A percentile compares a stretch with the other conserved stretches of the same genome.
Evolutionary conservation across 2,888 invertebrate species (phyloP).

Genomic region (Dendrolimus houi): DNA sequence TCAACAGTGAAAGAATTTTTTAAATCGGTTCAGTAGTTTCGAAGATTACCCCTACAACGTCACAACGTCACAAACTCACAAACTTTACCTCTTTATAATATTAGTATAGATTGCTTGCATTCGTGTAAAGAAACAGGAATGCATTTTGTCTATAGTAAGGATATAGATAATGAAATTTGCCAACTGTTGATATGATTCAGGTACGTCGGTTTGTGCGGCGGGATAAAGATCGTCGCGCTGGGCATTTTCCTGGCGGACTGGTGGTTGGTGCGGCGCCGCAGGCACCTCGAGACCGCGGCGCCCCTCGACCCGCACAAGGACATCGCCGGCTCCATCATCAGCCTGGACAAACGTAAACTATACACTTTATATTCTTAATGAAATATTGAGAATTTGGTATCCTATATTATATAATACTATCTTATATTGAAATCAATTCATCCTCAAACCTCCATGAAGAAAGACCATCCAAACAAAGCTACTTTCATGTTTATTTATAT

Average conservation of each 20-base stretch:
- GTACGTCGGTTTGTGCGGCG: slow-evolving; percentile 93
- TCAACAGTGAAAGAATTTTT: no score
- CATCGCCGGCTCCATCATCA: slow-evolving; percentile 86
- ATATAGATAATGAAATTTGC: no score
- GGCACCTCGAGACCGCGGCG: slow-evolving; percentile 76
- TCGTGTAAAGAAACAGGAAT: no score
- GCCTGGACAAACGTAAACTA: slow-evolving; percentile 86
- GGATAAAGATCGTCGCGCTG: slow-evolving; percentile 90
- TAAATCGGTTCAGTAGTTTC: no score
- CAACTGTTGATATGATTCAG: slow-evolving; percentile 45
- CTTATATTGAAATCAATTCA: no score
- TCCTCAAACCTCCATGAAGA: background rate
- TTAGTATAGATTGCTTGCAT: no score
- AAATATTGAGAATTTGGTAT: background rate
- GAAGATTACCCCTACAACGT: no score
- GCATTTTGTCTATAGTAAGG: no score
- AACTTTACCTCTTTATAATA: no score
- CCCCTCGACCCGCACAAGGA: slow-evolving; percentile 78
- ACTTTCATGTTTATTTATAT: slow-evolving; percentile 2
- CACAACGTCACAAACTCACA: no score
- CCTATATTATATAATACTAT: no score
- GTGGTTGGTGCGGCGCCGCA: slow-evolving; percentile 89
- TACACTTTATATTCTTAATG: background rate
- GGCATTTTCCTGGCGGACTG: slow-evolving; percentile 92
- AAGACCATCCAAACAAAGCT: background rate